Evolutionary conservation across 2,797 vertebrate species (phyloP).

Genomic region (Lepus oiostolus): DNA sequence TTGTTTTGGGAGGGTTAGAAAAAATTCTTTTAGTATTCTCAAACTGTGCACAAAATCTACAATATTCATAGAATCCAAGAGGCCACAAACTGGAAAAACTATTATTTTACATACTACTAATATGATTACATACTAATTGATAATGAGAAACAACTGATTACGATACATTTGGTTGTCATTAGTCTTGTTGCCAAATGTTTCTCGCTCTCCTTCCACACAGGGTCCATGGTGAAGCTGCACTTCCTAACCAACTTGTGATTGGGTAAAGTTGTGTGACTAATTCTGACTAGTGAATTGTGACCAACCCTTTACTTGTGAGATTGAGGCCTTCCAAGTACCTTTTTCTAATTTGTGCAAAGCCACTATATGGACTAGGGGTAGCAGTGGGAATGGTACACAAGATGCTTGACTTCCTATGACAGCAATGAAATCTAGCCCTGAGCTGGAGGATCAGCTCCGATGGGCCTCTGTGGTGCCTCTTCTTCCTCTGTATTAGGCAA

Average conservation of each 20-base stretch:
- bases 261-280: neutral
- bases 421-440: neutral
- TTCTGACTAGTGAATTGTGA: neutral
- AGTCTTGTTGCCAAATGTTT: neutral
- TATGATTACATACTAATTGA: neutral
- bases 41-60: conserved; percentile 23
- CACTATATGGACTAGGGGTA: too few relatives aligned
- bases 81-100: neutral
- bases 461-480: neutral
- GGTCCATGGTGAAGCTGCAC: neutral
- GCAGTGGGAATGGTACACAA: neutral
- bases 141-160: conserved; percentile 5
- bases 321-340: neutral
- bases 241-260: neutral
- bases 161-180: neutral
- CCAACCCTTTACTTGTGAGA: neutral
- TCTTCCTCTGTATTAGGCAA: neutral
- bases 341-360: neutral
- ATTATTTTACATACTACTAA: conserved; percentile 3
- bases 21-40: neutral
- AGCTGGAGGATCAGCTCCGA: neutral
- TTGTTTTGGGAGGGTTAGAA: neutral
- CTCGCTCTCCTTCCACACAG: neutral
- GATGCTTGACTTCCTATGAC: neutral
- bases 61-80: neutral